These are phyloP conservation scores for Macaca mulatta DNA, from an alignment of 2,113 vertebrate species.

Conservation along the genomic window DNA sequence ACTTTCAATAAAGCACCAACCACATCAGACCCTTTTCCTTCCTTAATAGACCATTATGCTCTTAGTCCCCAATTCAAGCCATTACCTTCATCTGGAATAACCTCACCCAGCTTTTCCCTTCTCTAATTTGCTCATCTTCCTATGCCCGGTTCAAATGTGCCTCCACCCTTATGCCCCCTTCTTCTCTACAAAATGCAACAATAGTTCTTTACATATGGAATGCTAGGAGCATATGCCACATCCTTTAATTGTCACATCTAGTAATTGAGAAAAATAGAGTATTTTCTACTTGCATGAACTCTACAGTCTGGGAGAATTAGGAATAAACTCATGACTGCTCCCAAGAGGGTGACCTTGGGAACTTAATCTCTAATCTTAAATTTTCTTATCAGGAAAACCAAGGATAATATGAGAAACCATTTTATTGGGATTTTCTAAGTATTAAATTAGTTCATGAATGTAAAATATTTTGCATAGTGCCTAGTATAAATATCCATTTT, in stretches of 20 bases:
- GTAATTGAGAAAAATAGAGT: not conserved
- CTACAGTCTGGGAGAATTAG: not conserved
- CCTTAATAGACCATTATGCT: not conserved
- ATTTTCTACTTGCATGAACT: not conserved
- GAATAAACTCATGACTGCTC: not conserved
- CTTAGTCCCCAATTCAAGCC: no score
- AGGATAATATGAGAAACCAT: not conserved
- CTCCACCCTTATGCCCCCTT: not conserved
- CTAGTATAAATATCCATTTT: not conserved
- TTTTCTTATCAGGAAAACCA: not conserved
- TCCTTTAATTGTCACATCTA: not conserved
- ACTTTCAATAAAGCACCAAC: not conserved
- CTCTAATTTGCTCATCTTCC: not conserved
- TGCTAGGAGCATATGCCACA: not conserved
- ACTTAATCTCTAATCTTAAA: not conserved
- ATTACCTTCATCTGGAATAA: not conserved
- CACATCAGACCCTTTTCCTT: not conserved
- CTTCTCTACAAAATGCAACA: not conserved
- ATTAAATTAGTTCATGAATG: not conserved
- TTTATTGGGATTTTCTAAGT: not conserved
- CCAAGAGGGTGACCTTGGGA: not conserved
- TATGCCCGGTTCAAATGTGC: not conserved
- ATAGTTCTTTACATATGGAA: not conserved
- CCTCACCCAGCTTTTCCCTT: accelerated
- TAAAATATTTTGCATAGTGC: not conserved